Evolutionary conservation across 2,113 vertebrate species (phyloP), one percentile per base, ranked within the genome.

Genomic region (Lampris megalopsis): DNA sequence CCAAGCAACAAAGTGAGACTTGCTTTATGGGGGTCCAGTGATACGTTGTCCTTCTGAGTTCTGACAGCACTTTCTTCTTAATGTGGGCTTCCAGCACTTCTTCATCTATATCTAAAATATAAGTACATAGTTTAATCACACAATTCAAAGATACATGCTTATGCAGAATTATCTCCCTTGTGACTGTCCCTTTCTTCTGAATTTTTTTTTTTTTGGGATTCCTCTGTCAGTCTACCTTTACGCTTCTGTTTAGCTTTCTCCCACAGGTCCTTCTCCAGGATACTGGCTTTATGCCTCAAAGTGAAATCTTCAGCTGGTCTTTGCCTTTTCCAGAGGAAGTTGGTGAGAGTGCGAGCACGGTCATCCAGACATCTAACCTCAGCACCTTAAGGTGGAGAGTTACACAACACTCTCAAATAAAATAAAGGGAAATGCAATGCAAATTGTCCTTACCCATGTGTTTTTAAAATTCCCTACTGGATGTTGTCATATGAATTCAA

Each of bases 311-410:
- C 96, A 0, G 86, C 9, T 0, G 93, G 90, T 41, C 96, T 88
- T 77, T 95, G 96, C 54, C 96, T 91, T 83, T 96, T 97, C 96
- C 96, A 98, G 59, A 98, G 89, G 75, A 94, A 94, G 89, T 95
- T 95, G 1, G 80, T 91, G 65, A 98, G 89, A 4, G 85, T 87
- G 1, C 38, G 80, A 4, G 83, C 49, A 13, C 82, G 89, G 1
- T 94, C 92, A 0, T 90, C n/a, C 68, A 96, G 48, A 6, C 65
- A 66, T 2, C 69, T 56, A 40, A 95, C 13, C 1, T 93, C 38
- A 47, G 84, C 89, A 57, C 80, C 97, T 97, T n/a, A 1, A 79
- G 45, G 37, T 5, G 41, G 49, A 71, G 40, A 78, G 7, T 52
- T 68, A 1, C 2, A 69, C 10, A 2, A 41, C 6, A 13, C 38